These are phyloP conservation scores for Eulemur mongoz DNA, from an alignment of 2,797 vertebrate species.

Conservation along the genomic window DNA sequence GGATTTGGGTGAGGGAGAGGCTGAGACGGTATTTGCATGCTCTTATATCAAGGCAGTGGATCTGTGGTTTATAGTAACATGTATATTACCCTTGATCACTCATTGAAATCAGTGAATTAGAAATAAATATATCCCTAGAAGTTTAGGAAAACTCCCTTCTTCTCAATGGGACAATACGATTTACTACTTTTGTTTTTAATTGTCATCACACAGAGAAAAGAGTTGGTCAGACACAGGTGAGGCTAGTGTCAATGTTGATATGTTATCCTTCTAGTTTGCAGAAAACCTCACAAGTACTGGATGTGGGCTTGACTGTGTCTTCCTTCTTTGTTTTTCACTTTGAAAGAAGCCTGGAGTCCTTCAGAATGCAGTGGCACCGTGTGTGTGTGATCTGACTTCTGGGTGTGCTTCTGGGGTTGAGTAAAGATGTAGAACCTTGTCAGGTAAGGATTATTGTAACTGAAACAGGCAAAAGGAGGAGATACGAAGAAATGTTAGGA, in stretches of 20 bases:
- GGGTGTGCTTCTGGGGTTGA: neutral
- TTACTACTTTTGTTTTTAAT: conserved; percentile 4
- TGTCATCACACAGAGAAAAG: neutral
- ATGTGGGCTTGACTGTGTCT: neutral
- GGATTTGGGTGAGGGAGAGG: neutral
- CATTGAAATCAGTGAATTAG: neutral
- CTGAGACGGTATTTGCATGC: neutral
- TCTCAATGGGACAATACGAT: neutral
- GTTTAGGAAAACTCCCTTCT: neutral
- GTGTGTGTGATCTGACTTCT: neutral
- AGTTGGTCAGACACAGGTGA: neutral
- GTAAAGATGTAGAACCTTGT: neutral
- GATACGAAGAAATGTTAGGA: neutral
- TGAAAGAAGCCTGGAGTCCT: neutral
- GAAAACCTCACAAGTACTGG: neutral
- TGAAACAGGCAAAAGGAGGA: conserved; percentile 16
- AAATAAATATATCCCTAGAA: neutral
- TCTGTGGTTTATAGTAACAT: neutral
- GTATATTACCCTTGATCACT: neutral
- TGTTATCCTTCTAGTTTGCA: neutral
- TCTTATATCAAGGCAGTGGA: neutral
- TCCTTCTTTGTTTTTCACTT: neutral
- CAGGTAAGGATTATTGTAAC: neutral
- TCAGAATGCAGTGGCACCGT: accelerated
- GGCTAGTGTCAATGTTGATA: neutral